phyloP scores from a whole-genome alignment of 2,797 vertebrate genomes.

The Octomys mimax region DNA sequence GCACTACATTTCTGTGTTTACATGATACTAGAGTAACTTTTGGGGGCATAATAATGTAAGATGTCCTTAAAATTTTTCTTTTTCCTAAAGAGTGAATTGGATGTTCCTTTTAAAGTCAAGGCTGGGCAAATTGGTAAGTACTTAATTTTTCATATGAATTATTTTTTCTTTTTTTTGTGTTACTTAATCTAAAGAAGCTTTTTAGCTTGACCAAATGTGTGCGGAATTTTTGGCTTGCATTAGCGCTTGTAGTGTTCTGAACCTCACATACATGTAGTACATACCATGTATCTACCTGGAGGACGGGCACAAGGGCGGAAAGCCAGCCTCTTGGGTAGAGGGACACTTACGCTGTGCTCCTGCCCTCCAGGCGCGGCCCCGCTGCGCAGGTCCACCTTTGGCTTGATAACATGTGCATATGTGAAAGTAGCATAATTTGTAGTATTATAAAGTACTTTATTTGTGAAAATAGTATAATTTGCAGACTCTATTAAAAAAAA shows the following conservation, averaged over 20 bases:
- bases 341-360: background rate
- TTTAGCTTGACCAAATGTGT: constrained; percentile 38
- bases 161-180: constrained; percentile 14
- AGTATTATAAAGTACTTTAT: too few relatives aligned
- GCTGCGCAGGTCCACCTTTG: background rate
- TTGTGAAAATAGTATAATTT: background rate
- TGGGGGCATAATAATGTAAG: constrained; percentile 1
- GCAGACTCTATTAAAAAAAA: constrained; percentile 3
- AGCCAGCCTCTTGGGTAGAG: constrained; percentile 10
- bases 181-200: constrained; percentile 50
- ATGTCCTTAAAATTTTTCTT: constrained; percentile 66
- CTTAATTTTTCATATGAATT: constrained; percentile 18
- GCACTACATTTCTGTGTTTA: background rate
- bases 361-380: background rate
- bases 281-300: background rate
- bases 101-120: constrained; percentile 97
- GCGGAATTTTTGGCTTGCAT: constrained; percentile 16
- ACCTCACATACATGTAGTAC: background rate
- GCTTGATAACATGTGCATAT: background rate
- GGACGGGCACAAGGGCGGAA: background rate
- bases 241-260: constrained; percentile 44
- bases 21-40: constrained; percentile 20
- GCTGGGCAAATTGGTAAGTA: constrained; percentile 97
- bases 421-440: background rate
- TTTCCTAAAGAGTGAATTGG: constrained; percentile 93